Percentiles rank a stretch among this genome's conserved stretches.
Conservation (phyloP, 1,140 invertebrate genomes). For the Apis laboriosa region DNA sequence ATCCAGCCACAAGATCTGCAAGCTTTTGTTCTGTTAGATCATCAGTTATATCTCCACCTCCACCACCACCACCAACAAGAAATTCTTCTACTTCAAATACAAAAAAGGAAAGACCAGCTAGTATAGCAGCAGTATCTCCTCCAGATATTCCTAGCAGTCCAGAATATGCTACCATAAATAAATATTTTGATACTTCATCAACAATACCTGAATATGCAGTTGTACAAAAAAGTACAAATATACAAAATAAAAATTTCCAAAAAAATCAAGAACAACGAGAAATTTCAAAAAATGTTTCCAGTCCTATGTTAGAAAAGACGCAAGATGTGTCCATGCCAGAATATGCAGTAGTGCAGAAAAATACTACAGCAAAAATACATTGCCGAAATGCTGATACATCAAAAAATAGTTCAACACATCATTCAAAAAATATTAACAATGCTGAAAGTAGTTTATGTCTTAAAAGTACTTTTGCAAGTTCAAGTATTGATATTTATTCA, state of each 20-base stretch:
- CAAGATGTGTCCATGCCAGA: slow-evolving; percentile 69
- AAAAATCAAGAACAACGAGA: slow-evolving; percentile 43
- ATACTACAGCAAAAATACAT: slow-evolving; percentile 47
- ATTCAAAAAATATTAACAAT: slow-evolving; percentile 41
- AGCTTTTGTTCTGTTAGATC: slow-evolving; percentile 75
- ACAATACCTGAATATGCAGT: slow-evolving; percentile 76
- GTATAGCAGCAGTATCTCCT: slow-evolving; percentile 66
- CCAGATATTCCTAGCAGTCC: slow-evolving; percentile 69
- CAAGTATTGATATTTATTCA: slow-evolving; percentile 53
- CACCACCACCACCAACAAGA: slow-evolving; percentile 73
- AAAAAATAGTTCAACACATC: slow-evolving; percentile 56
- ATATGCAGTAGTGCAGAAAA: slow-evolving; percentile 77
- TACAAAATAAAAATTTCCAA: slow-evolving; percentile 52
- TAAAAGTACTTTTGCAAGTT: slow-evolving; percentile 52
- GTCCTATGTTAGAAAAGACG: slow-evolving; percentile 21
- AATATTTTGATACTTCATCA: slow-evolving; percentile 72
- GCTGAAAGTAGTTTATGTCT: slow-evolving; percentile 10
- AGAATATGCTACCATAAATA: slow-evolving; percentile 76
- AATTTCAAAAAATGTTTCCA: slow-evolving; percentile 27
- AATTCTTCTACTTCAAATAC: slow-evolving; percentile 69
- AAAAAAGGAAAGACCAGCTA: slow-evolving; percentile 71
- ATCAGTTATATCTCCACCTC: slow-evolving; percentile 68
- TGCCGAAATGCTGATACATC: slow-evolving; percentile 52
- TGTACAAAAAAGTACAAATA: slow-evolving; percentile 70
- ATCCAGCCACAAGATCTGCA: slow-evolving; percentile 72